Conservation (phyloP, 2,888 invertebrate species). For the Conops quadrifasciatus region DNA sequence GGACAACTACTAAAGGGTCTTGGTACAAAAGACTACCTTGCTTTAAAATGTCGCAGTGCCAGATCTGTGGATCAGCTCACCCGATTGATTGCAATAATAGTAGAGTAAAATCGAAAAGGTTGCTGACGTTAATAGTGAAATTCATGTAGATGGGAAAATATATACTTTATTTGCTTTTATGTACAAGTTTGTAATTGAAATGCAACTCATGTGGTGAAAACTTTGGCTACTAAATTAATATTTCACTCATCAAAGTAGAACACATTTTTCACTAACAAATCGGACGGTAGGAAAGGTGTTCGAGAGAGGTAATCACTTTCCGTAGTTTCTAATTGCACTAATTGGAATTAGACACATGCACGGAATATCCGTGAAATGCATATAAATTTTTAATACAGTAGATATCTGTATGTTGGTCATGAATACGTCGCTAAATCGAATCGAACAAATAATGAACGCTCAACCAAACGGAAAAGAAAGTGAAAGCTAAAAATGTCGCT, state of each 20-base stretch:
- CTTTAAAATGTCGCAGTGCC: too few relatives aligned
- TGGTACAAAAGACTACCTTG: too few relatives aligned
- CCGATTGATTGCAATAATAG: too few relatives aligned
- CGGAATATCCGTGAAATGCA: slow-evolving; percentile 1
- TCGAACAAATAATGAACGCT: neutral
- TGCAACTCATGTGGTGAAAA: neutral
- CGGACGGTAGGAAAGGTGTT: too few relatives aligned
- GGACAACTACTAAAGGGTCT: too few relatives aligned
- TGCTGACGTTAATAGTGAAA: too few relatives aligned
- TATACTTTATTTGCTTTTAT: neutral
- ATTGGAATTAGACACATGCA: neutral
- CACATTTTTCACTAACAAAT: too few relatives aligned
- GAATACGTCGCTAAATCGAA: slow-evolving; percentile 11
- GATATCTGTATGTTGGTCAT: slow-evolving; percentile 1
- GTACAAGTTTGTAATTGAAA: neutral
- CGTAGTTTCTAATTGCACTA: slow-evolving; percentile 11
- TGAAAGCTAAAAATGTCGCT: slow-evolving; percentile 3
- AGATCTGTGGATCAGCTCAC: too few relatives aligned
- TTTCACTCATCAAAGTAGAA: neutral
- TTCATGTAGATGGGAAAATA: neutral
- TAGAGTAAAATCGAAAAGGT: too few relatives aligned
- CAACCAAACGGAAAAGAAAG: neutral
- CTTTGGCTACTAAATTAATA: neutral
- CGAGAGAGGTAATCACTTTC: neutral
- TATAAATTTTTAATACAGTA: neutral